Evolutionary conservation across 2,888 invertebrate species (phyloP).

Genomic region (Gibbula magus): DNA sequence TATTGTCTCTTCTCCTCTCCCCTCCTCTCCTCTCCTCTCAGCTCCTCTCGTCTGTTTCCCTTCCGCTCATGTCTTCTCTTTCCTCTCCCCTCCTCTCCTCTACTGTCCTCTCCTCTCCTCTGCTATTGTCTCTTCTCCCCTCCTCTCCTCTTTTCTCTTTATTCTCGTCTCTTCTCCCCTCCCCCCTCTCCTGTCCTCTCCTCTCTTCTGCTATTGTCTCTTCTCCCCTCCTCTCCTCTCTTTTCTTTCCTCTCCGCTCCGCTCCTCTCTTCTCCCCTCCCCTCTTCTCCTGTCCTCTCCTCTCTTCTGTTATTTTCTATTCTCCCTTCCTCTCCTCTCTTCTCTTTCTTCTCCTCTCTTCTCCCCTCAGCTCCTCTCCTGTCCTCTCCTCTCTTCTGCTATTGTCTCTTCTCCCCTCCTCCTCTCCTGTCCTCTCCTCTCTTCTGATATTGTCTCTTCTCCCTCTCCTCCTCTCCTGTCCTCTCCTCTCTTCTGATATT

Average conservation of each 20-base stretch:
- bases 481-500: not conserved
- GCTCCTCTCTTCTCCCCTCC: too few species aligned
- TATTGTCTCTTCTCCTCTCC: too few species aligned
- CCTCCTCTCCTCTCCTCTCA: too few species aligned
- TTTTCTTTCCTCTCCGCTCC: not conserved
- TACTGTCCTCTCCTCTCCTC: not conserved
- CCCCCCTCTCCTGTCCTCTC: too few species aligned
- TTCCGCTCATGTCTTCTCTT: not conserved
- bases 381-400: not conserved
- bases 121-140: too few species aligned
- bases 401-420: too few species aligned
- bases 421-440: not conserved
- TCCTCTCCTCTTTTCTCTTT: not conserved
- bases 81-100: not conserved
- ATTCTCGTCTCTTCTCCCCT: too few species aligned
- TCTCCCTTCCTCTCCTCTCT: not conserved
- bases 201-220: too few species aligned
- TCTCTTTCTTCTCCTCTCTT: not conserved
- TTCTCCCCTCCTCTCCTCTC: too few species aligned
- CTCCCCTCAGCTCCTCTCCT: too few species aligned
- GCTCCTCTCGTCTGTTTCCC: not conserved
- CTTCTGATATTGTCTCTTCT: too few species aligned
- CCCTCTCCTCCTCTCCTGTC: not conserved
- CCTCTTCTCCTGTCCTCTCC: not conserved
- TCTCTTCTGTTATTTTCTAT: not conserved